Evolutionary conservation across 2,888 invertebrate species (phyloP).

Genomic region (Eupithecia abbreviata): DNA sequence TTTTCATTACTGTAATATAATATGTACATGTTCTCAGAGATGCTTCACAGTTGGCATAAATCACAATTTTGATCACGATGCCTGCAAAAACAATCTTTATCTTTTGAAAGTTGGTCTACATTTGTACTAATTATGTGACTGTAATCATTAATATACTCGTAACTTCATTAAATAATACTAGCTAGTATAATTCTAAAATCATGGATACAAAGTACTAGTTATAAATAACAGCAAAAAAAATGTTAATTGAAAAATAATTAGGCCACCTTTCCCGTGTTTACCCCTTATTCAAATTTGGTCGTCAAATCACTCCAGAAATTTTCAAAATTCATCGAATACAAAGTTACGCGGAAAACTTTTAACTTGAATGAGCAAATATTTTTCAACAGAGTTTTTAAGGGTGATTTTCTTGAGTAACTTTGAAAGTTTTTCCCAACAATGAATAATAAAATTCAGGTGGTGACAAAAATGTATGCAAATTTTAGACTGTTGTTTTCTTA

Average conservation of each 20-base stretch:
- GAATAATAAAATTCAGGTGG: slow-evolving; percentile 34
- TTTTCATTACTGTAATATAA: slow-evolving; percentile 2
- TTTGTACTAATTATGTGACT: no score
- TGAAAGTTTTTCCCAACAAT: slow-evolving; percentile 26
- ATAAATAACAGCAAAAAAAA: not conserved
- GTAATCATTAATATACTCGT: no score
- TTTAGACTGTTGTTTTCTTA: not conserved
- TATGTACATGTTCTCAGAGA: not conserved
- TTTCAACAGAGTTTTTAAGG: slow-evolving; percentile 28
- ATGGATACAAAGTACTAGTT: no score
- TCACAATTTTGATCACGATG: not conserved
- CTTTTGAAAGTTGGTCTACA: no score
- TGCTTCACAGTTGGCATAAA: slow-evolving; percentile 1
- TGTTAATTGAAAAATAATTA: not conserved
- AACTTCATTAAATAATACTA: no score
- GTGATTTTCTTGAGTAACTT: slow-evolving; percentile 30
- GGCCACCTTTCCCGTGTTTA: not conserved
- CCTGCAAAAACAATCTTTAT: not conserved
- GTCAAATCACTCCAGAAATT: slow-evolving; percentile 3
- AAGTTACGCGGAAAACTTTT: slow-evolving; percentile 26
- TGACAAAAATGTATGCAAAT: slow-evolving; percentile 30
- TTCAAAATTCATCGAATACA: slow-evolving; percentile 24
- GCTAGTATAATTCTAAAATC: no score
- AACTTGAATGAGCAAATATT: slow-evolving; percentile 34
- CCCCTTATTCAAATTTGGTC: not conserved